Evolutionary conservation across 1,140 invertebrate genomes (phyloP).

Genomic region (Drosophila sturtevanti): DNA sequence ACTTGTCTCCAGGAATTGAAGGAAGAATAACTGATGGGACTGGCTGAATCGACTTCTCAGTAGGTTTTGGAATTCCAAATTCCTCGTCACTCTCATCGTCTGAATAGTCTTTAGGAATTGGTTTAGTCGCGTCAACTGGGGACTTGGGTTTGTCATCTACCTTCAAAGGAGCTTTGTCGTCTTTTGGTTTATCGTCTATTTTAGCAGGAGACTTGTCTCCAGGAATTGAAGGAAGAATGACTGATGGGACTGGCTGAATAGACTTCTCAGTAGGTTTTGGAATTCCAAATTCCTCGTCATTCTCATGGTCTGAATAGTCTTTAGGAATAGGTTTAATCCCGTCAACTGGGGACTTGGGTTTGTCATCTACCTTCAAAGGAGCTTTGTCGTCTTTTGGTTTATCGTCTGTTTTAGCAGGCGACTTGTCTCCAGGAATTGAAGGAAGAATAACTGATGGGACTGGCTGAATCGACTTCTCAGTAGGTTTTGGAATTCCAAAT

Average conservation of each 20-base stretch:
- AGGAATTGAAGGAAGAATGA: background rate
- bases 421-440: too few species aligned
- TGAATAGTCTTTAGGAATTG: slow-evolving; percentile 17
- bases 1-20: background rate
- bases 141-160: slow-evolving; percentile 25
- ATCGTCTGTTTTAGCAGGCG: too few species aligned
- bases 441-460: too few species aligned
- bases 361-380: too few species aligned
- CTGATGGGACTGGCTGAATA: background rate
- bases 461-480: too few species aligned
- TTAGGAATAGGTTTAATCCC: background rate
- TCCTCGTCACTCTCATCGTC: slow-evolving; percentile 35
- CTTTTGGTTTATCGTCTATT: slow-evolving; percentile 11
- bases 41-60: slow-evolving; percentile 8
- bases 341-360: slow-evolving; percentile 2
- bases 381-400: too few species aligned
- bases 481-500: too few species aligned
- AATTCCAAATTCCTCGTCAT: slow-evolving; percentile 19
- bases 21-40: background rate
- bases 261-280: background rate
- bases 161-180: slow-evolving; percentile 6
- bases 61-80: background rate
- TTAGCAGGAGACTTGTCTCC: background rate
- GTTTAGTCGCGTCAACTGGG: background rate
- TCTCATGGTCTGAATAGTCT: slow-evolving; percentile 16